Evolutionary conservation across 2,888 invertebrate genomes (phyloP), one percentile per base, ranked within the genome.

Genomic region (Harpalus rufipes): DNA sequence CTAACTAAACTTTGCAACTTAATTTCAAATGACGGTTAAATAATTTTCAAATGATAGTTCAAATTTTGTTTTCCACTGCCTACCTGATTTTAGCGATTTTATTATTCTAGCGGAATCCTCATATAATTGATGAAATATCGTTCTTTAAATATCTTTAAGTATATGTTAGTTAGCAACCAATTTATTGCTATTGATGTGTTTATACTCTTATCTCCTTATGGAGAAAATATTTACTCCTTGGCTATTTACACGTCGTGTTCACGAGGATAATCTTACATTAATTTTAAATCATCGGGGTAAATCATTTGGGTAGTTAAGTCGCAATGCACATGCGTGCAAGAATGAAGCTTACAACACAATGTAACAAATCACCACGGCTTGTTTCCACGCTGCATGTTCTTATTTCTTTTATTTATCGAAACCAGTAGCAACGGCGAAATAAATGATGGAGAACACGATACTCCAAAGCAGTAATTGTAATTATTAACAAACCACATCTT

Each of bases 391-490:
- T 76, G 83, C 83, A 83, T 83, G 83, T 83, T 83, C 61, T 61
- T 41, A 12, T 74, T 51, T 74, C 59, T 74, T 83, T 83, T 83
- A 83, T 83, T 56, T 74, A 76, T 83, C 76, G 83, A 76, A 83
- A 72, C 83, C 83, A 83, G 83, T 83, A 83, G 83, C 83, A 59
- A 83, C 83, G 83, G 59, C 41, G 58, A 25, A 78, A 78, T 83
- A 83, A 83, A 83, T 83, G 83, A 83, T 83, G 72, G 44, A 83
- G 83, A 83, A 83, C 83, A 83, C 83, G 83, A 83, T 83, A 74
- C 76, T 74, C 74, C 59, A 41, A 32, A 74, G 74, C 76, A 83
- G 83, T 83, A 83, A 83, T 83, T 83, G 83, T 83, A 83, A 83
- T 83, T 83, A 83, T 83, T 83, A 76, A 76, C 39, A 58, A 58